Evolutionary conservation across 2,113 vertebrate genomes (phyloP), one percentile per base, ranked within the genome.

Genomic region (Sinosuthora webbiana): DNA sequence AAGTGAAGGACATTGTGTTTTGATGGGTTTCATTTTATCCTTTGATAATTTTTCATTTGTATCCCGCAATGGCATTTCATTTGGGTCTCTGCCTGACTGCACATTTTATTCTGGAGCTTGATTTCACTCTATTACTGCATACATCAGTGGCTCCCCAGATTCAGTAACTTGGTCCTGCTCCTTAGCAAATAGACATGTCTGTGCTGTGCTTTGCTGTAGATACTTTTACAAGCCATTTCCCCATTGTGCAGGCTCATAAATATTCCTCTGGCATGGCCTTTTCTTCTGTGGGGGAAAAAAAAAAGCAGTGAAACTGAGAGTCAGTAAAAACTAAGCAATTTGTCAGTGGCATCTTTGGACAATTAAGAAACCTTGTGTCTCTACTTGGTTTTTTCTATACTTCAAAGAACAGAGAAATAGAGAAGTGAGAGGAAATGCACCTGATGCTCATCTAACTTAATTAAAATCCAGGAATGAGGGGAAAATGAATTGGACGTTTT

Each of bases 161-260:
- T 83, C 87, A 69, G 78, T 67, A 89, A 79, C 96, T 87, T 91
- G 85, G 87, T 93, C 94, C 93, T 91, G 91, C 87, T 97, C 94
- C 93, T 95, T 97, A 90, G 92, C 93, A 97, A 97, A 94, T 93
- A 97, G 97, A 95, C 81, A 65, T 49, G 87, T 95, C 73, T 94
- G 94, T 41, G 81, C 85, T 88, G 75, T 1, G 57, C 83, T 37
- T 74, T 70, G 83, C 83, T 94, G 69, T 68, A 69, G 93, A 85
- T 94, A 91, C 96, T 95, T 96, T 42, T 83, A 97, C 86, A 94
- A 96, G 74, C 94, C 93, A 95, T 96, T 96, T 94, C 94, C 91
- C 73, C 84, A 81, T 95, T 97, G 94, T 97, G 68, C 68, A 91
- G 76, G 45, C 94, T 96, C 79, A 96, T 97, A 97, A 97, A 95